Evolutionary conservation across 2,888 invertebrate species (phyloP), one percentile per base, ranked within the genome.

Genomic region (Plemyria rubiginata): DNA sequence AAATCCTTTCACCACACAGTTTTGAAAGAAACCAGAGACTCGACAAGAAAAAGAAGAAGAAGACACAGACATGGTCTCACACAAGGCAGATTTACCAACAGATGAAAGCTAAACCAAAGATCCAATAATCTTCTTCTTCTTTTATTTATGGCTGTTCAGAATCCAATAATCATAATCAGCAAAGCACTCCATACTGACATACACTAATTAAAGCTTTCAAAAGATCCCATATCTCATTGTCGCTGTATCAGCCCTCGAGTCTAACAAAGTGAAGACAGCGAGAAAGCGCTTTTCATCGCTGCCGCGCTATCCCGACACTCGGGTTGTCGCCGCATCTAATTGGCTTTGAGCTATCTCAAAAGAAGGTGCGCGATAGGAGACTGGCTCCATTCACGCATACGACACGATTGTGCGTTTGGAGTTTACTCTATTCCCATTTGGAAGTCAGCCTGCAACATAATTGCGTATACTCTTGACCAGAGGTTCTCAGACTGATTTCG

Each of bases 341-440:
- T 90, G 89, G 90, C 90, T 90, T 89, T 88, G 88, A 89, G 87
- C 84, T 83, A 85, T 87, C 86, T 89, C 84, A 81, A 86, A 87
- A 86, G 86, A 75, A 77, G 78, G 72, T 76, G 72, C 75, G 77
- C 77, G 81, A 84, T 87, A 83, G 54, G 74, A 46, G 75, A 38
- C 69, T 43, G 67, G 77, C 68, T 68, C 77, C 88, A 83, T 57
- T 78, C 67, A 57, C 50, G 54, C 45, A 78, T 78, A 76, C 77
- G 61, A 6, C 5, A 65, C 71, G 71, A 54, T 48, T 56, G 43
- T 52, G 32, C 22, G 43, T 32, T 50, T 29, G 2, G 4, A 13
- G 32, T 13, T 32, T 28, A 22, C 22, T 22, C n/a, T n/a, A n/a
- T n/a, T n/a, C n/a, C n/a, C n/a, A n/a, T n/a, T n/a, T n/a, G n/a